Base-by-base conservation (phyloP, 2,797 vertebrate species). In the Yasuhikotakia modesta region DNA sequence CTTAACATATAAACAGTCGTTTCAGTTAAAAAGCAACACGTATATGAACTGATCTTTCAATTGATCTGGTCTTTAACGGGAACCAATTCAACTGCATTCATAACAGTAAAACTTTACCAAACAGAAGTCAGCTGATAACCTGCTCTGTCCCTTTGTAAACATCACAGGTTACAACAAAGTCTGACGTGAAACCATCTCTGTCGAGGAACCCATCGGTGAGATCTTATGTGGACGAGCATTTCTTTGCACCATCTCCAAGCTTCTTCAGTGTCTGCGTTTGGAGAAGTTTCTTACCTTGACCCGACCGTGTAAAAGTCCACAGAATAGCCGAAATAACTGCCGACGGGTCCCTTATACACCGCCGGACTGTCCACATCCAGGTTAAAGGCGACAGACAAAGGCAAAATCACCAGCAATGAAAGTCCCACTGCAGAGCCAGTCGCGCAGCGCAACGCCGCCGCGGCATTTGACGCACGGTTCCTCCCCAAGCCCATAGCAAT, bases 261-360 rank as follows among this genome's bases (percentile, higher is more conserved):
- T 3, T 43, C 3, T 45, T 27, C 14, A 1, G 46, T 55, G 55
- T 19, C 27, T 57, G n/a, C 27, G 24, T 24, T 27, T 17, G 39
- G 14, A 64, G 16, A 21, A 53, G 35, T 8, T 66, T 86, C 94
- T 93, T 85, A 97, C 96, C 94, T 94, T 74, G 90, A 89, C 30
- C 91, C 89, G 12, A 94, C 91, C 88, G 93, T 91, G 88, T 97
- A 96, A 90, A 97, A 97, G 85, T 97, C 96, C 83, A 96, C 91
- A 0, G 96, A 93, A 77, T 96, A 97, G 85, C 96, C 95, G 85
- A 97, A 97, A 84, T 95, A 92, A 90, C 95, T 96, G 67, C 94
- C 94, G 0, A 84, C 82, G 22, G 95, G 92, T 90, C 96, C 96
- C 30, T 89, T 89, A 83, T 95, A 95, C 64, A 93, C 90, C 2